Evolutionary conservation across 2,113 vertebrate species (phyloP).

Genomic region (Argyrosomus japonicus): DNA sequence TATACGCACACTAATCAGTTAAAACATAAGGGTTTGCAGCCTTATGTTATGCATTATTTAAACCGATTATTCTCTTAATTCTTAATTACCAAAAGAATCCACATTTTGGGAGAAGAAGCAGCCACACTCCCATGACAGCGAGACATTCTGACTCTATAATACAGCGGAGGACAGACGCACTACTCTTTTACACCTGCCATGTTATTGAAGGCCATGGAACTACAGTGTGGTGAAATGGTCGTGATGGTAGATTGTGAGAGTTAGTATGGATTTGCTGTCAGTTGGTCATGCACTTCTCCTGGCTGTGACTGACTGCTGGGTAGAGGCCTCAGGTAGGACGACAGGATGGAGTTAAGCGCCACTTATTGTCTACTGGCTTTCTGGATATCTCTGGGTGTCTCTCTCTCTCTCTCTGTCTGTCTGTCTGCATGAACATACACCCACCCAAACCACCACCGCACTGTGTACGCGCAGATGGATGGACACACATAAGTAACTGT

Average conservation of each 20-base stretch:
- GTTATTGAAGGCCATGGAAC: conserved; percentile 80
- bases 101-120: neutral
- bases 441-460: neutral
- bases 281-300: conserved; percentile 52
- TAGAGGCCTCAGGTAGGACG: conserved; percentile 69
- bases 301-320: conserved; percentile 72
- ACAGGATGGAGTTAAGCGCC: conserved; percentile 87
- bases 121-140: conserved; percentile 23
- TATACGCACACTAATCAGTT: neutral
- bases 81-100: neutral
- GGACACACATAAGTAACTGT: conserved; percentile 18
- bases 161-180: conserved; percentile 55
- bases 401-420: conserved; percentile 5
- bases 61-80: neutral
- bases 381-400: conserved; percentile 32
- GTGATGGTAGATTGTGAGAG: conserved; percentile 81
- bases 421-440: neutral
- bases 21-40: neutral
- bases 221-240: conserved; percentile 80
- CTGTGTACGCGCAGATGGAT: conserved; percentile 18
- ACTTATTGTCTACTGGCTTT: conserved; percentile 82
- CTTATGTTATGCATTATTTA: too few species aligned
- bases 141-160: conserved; percentile 36
- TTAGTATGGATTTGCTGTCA: conserved; percentile 89
- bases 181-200: conserved; percentile 78